Evolutionary conservation across 2,888 invertebrate species (phyloP).

Genomic region (Prionchulus punctatus): DNA sequence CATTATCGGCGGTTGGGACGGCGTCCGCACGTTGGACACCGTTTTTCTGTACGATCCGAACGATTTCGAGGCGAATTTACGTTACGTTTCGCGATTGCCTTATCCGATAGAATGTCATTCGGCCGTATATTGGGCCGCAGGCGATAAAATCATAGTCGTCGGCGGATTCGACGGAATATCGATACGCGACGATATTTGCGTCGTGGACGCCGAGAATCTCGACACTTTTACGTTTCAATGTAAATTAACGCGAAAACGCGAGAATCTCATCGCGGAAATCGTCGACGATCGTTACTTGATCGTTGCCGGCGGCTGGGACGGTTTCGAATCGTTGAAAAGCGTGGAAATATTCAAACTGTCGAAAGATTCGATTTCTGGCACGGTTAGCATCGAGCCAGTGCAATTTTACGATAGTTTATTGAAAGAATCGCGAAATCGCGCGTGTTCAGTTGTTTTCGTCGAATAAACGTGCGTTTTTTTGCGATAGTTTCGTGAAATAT

Average conservation of each 20-base stretch:
- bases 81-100: not conserved
- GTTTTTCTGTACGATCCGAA: not conserved
- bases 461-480: not conserved
- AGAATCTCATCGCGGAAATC: not conserved
- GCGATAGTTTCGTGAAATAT: not conserved
- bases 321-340: not conserved
- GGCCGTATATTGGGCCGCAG: not conserved
- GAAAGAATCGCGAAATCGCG: not conserved
- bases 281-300: not conserved
- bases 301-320: not conserved
- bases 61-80: not conserved
- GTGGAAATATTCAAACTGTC: not conserved
- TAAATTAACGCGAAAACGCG: not conserved
- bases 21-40: not conserved
- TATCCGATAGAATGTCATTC: not conserved
- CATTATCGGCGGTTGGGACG: not conserved
- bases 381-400: not conserved
- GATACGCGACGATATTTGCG: not conserved
- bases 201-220: not conserved
- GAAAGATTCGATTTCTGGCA: not conserved
- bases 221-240: too few species aligned
- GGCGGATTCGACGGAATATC: not conserved
- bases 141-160: not conserved
- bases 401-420: not conserved
- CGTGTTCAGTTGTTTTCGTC: not conserved